These are phyloP conservation scores for Chelonia mydas DNA, from an alignment of 2,797 vertebrate genomes.

Conservation along the genomic window DNA sequence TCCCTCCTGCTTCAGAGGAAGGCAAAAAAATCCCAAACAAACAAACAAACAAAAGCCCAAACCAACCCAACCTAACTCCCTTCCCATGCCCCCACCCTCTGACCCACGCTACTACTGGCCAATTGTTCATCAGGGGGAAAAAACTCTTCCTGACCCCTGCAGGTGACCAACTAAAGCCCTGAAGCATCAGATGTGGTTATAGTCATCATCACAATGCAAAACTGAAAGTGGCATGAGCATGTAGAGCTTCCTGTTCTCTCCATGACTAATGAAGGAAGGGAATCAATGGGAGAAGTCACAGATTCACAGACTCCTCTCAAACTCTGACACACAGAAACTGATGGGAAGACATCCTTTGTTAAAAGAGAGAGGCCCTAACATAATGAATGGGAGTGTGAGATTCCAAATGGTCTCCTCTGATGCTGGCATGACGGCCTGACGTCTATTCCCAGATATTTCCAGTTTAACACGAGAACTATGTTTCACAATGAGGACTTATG, in stretches of 20 bases:
- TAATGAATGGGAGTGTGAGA: not conserved
- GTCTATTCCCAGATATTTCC: not conserved
- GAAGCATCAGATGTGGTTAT: not conserved
- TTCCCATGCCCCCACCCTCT: too few species aligned
- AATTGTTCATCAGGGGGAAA: not conserved
- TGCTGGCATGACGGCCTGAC: not conserved
- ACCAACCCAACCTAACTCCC: not conserved
- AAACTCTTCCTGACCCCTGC: not conserved
- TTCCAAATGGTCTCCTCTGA: not conserved
- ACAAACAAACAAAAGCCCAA: not conserved
- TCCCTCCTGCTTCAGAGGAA: not conserved
- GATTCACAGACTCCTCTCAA: not conserved
- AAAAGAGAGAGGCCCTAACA: not conserved
- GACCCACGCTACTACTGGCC: not conserved
- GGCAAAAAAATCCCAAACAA: not conserved
- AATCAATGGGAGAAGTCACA: not conserved
- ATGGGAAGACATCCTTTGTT: rapidly evolving
- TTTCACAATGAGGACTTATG: not conserved
- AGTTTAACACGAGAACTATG: not conserved
- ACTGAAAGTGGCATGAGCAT: not conserved
- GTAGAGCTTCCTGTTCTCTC: not conserved
- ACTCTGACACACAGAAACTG: not conserved
- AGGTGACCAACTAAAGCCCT: not conserved
- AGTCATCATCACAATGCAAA: not conserved
- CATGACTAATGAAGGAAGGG: not conserved